phyloP scores from a whole-genome alignment of 2,888 invertebrate genomes.

The Hipparchia sbordonii region DNA sequence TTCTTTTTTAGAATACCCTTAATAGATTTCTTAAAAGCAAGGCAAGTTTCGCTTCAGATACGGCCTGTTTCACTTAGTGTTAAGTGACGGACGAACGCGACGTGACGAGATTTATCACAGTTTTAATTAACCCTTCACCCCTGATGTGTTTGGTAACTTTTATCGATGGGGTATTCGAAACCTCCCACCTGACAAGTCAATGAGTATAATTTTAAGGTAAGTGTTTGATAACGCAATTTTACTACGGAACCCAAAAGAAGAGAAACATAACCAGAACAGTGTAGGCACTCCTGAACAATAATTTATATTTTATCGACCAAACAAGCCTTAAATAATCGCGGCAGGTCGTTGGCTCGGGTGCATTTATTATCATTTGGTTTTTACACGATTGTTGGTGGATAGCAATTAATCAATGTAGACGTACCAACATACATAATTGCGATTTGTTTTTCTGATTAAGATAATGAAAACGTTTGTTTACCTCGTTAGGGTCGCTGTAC shows the following conservation, averaged over 20 bases:
- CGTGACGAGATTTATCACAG: no score
- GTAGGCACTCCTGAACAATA: constrained; percentile 16
- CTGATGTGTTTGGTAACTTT: no score
- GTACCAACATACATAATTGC: constrained; percentile 4
- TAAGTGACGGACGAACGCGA: no score
- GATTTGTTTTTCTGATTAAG: constrained; percentile 12
- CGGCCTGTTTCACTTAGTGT: no score
- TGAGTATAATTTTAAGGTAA: no score
- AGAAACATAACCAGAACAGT: constrained; percentile 24
- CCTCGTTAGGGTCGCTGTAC: background rate
- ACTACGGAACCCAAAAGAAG: constrained; percentile 19
- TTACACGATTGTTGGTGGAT: constrained; percentile 8
- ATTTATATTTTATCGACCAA: constrained; percentile 35
- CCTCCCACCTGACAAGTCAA: no score
- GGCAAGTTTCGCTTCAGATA: no score
- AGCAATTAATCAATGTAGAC: constrained; percentile 21
- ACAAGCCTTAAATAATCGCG: constrained; percentile 25
- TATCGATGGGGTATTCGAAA: no score
- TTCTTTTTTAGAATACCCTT: no score
- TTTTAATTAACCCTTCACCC: no score
- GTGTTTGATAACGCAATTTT: background rate
- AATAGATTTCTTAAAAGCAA: no score
- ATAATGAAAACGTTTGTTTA: constrained; percentile 13
- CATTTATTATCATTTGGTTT: constrained; percentile 20
- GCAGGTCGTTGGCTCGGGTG: constrained; percentile 26